phyloP scores from a whole-genome alignment of 2,797 vertebrate species.

The Fistularia commersonii region DNA sequence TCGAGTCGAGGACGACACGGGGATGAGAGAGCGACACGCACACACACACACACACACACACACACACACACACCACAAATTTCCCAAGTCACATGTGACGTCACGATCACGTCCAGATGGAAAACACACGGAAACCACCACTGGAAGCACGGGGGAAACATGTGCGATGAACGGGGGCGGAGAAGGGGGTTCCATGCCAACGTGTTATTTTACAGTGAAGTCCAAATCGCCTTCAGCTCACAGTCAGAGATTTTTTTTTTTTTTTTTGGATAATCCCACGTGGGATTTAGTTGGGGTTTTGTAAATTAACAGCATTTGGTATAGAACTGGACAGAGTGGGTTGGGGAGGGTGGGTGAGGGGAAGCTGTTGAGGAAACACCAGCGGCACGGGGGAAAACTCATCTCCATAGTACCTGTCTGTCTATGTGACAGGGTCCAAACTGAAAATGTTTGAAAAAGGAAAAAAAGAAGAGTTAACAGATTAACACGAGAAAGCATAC shows the following conservation, averaged over 20 bases:
- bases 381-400: constrained; percentile 54
- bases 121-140: constrained; percentile 28
- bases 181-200: constrained; percentile 67
- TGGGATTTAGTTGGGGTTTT: constrained; percentile 32
- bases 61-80: too few relatives aligned
- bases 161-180: too few relatives aligned
- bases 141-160: constrained; percentile 27
- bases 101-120: constrained; percentile 11
- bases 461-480: constrained; percentile 70
- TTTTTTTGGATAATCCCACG: not conserved
- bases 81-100: too few relatives aligned
- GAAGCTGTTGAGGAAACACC: constrained; percentile 43
- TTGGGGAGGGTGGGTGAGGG: constrained; percentile 20
- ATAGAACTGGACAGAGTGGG: constrained; percentile 69
- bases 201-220: constrained; percentile 64
- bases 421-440: constrained; percentile 80
- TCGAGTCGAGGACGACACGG: too few relatives aligned
- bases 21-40: too few relatives aligned
- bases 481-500: constrained; percentile 56
- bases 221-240: constrained; percentile 23
- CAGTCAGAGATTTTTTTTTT: too few relatives aligned
- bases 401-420: constrained; percentile 74
- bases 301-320: constrained; percentile 80
- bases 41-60: too few relatives aligned
- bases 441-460: constrained; percentile 75